Evolutionary conservation across 1,140 invertebrate species (phyloP).

Genomic region (Pectinophora gossypiella): DNA sequence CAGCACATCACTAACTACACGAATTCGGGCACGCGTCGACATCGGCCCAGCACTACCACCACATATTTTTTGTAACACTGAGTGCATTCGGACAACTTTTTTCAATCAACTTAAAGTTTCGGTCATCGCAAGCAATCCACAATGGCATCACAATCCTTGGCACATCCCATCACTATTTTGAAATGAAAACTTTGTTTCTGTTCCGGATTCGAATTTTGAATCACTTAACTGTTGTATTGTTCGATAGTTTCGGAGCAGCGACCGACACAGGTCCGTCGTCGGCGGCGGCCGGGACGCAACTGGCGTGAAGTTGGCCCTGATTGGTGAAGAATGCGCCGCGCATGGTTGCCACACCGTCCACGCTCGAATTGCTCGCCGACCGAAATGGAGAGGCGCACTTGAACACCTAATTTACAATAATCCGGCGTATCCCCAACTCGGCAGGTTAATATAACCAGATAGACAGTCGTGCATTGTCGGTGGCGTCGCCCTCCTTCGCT

Average conservation of each 20-base stretch:
- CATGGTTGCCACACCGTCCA: constrained; percentile 62
- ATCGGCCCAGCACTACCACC: constrained; percentile 64
- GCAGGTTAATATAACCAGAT: constrained; percentile 63
- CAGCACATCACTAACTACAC: constrained; percentile 69
- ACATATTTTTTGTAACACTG: constrained; percentile 57
- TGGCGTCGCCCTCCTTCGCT: constrained; percentile 58
- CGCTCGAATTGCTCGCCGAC: constrained; percentile 40
- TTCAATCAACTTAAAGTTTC: constrained; percentile 55
- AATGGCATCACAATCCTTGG: constrained; percentile 15
- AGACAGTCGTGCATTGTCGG: constrained; percentile 65
- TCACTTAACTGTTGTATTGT: constrained; percentile 54
- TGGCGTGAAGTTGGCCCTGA: constrained; percentile 61
- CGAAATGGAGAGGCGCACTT: constrained; percentile 33
- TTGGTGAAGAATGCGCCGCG: constrained; percentile 70
- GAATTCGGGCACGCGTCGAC: constrained; percentile 59
- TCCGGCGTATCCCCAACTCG: constrained; percentile 21
- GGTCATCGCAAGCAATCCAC: constrained; percentile 50
- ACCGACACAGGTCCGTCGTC: constrained; percentile 39
- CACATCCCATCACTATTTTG: constrained; percentile 43
- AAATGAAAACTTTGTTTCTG: constrained; percentile 19
- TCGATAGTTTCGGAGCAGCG: constrained; percentile 47
- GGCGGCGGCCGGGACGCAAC: constrained; percentile 49
- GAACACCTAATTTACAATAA: constrained; percentile 28
- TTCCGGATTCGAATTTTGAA: constrained; percentile 41
- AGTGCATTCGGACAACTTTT: constrained; percentile 65